These are phyloP conservation scores for Sigmodon hispidus DNA, from an alignment of 2,113 vertebrate species.

Conservation along the genomic window DNA sequence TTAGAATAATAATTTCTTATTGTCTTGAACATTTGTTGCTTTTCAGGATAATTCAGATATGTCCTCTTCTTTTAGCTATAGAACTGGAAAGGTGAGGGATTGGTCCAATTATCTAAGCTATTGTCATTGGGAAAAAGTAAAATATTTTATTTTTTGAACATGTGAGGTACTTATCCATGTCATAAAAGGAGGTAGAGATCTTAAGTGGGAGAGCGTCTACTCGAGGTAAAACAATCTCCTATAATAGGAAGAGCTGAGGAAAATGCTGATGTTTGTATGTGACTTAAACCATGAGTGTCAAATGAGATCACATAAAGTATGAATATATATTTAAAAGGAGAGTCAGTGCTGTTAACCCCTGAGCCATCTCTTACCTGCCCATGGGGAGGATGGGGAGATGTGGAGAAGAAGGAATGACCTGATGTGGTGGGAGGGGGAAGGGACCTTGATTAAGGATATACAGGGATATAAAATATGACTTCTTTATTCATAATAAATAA, in stretches of 20 bases:
- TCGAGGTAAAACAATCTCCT: not conserved
- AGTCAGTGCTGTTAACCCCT: no score
- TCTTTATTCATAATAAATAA: no score
- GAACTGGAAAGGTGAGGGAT: not conserved
- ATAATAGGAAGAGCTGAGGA: not conserved
- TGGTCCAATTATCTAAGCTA: not conserved
- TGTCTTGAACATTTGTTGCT: not conserved
- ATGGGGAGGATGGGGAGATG: no score
- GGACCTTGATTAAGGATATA: no score
- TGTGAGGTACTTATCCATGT: not conserved
- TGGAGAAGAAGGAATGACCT: no score
- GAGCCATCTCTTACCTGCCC: no score
- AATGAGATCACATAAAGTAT: not conserved
- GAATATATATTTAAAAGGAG: not conserved
- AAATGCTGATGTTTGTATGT: not conserved
- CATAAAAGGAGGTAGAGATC: not conserved
- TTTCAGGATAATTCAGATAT: not conserved
- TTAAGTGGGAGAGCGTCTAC: not conserved
- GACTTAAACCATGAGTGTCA: not conserved
- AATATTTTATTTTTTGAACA: conserved; percentile 27
- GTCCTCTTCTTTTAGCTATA: not conserved
- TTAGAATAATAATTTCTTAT: not conserved
- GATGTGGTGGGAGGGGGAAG: no score
- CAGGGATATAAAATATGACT: no score
- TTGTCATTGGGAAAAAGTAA: not conserved